Percentiles rank a stretch among this genome's conserved stretches.
Conservation (phyloP, 2,113 vertebrate genomes). For the Apodemus speciosus region DNA sequence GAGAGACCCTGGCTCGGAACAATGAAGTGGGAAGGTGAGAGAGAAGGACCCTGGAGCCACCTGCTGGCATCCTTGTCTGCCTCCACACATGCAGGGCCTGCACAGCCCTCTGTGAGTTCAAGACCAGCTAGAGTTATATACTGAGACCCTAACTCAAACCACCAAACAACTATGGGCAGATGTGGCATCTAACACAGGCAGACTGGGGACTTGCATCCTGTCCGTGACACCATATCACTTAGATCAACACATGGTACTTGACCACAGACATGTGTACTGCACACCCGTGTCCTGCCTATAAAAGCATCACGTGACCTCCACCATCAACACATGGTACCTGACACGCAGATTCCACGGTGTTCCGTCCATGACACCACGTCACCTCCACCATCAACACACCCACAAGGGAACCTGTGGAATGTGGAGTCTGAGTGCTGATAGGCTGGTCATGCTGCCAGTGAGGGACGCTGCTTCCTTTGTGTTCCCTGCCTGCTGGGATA, state of each 20-base stretch:
- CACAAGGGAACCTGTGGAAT: neutral
- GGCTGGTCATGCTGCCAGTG: neutral
- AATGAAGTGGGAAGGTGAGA: neutral
- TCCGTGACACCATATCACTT: neutral
- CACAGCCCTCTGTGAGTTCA: neutral
- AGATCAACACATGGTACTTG: neutral
- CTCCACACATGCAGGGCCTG: neutral
- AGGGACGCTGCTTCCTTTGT: neutral
- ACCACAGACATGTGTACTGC: neutral
- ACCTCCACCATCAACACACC: neutral
- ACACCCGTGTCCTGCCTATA: neutral
- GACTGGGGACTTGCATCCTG: neutral
- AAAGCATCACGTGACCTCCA: neutral
- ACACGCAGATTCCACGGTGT: too few relatives aligned
- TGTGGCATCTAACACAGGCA: neutral
- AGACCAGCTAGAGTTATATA: neutral
- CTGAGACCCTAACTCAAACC: neutral
- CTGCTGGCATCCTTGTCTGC: neutral
- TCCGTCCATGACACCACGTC: accelerated
- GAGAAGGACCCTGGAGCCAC: neutral
- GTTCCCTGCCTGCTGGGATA: neutral
- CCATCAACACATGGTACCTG: neutral
- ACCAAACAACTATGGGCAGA: neutral
- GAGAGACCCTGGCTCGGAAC: neutral
- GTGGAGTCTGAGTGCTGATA: accelerated